Evolutionary conservation across 1,140 invertebrate genomes (phyloP).

Genomic region (Hyphantria cunea): DNA sequence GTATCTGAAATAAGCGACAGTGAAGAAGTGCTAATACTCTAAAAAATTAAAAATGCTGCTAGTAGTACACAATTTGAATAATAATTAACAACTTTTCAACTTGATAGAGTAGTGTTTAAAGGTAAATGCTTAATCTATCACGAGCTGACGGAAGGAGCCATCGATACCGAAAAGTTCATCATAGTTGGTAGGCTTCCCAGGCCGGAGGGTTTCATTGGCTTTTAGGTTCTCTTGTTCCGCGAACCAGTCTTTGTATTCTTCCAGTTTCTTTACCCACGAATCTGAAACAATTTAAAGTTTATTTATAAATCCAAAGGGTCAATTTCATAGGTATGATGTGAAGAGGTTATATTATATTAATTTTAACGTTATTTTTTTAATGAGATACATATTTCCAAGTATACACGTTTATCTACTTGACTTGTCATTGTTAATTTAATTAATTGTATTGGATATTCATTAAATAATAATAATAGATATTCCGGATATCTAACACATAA

Average conservation of each 20-base stretch:
- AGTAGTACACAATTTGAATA: conserved; percentile 4
- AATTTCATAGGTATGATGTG: too few species aligned
- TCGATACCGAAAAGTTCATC: conserved; percentile 92
- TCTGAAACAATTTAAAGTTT: conserved; percentile 73
- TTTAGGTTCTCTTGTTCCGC: conserved; percentile 88
- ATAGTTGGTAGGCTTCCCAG: conserved; percentile 84
- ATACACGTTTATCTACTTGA: too few species aligned
- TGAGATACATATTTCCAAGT: too few species aligned
- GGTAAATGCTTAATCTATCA: conserved; percentile 85
- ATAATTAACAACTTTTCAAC: conserved; percentile 26
- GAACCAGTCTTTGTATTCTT: conserved; percentile 90
- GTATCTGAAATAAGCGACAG: conserved; percentile 45
- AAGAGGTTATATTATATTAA: too few species aligned
- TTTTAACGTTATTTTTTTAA: too few species aligned
- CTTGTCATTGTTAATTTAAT: too few species aligned
- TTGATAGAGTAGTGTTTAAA: conserved; percentile 30
- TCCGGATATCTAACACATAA: too few species aligned
- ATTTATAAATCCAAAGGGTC: too few species aligned
- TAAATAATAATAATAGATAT: too few species aligned
- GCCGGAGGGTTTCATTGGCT: conserved; percentile 88
- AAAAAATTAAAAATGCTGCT: conserved; percentile 32
- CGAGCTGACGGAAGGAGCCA: conserved; percentile 90
- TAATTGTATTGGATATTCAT: too few species aligned
- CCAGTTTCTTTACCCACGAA: conserved; percentile 88
- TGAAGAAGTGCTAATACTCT: conserved; percentile 28